phyloP scores from a whole-genome alignment of 2,797 vertebrate genomes.

The Ctenopoma multispine region DNA sequence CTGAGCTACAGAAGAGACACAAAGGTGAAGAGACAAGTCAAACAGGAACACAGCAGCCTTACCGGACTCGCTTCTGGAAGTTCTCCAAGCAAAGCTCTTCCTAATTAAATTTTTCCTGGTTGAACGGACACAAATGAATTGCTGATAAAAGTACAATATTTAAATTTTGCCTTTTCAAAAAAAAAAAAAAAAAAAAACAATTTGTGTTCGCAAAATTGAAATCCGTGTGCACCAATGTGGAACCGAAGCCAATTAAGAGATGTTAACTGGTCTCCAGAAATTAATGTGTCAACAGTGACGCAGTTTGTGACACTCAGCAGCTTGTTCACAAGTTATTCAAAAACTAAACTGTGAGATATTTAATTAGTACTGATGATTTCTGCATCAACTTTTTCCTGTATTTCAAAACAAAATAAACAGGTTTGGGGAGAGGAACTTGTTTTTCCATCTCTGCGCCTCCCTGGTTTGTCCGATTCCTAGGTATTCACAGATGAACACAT shows the following conservation, averaged over 20 bases:
- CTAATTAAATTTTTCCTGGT: constrained; percentile 57
- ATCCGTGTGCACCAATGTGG: constrained; percentile 38
- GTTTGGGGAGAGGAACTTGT: background rate
- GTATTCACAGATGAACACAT: constrained; percentile 48
- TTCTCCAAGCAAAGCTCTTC: constrained; percentile 46
- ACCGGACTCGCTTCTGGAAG: constrained; percentile 21
- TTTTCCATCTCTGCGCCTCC: background rate
- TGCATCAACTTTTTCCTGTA: background rate
- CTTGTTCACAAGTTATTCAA: background rate
- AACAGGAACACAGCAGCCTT: constrained; percentile 11
- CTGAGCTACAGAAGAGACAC: background rate
- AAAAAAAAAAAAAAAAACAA: background rate
- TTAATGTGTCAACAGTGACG: constrained; percentile 10
- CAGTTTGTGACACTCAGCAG: background rate
- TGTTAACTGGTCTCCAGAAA: constrained; percentile 35
- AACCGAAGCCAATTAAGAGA: constrained; percentile 64
- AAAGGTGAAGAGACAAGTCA: background rate
- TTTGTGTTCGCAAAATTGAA: constrained; percentile 44
- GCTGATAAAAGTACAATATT: constrained; percentile 41
- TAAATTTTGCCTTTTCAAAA: constrained; percentile 43
- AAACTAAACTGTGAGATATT: background rate
- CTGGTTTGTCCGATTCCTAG: constrained; percentile 20
- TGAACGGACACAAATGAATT: constrained; percentile 37
- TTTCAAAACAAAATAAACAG: background rate
- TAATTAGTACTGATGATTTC: constrained; percentile 3